Conservation (phyloP, 2,113 vertebrate genomes). For the Gambusia holbrooki region DNA sequence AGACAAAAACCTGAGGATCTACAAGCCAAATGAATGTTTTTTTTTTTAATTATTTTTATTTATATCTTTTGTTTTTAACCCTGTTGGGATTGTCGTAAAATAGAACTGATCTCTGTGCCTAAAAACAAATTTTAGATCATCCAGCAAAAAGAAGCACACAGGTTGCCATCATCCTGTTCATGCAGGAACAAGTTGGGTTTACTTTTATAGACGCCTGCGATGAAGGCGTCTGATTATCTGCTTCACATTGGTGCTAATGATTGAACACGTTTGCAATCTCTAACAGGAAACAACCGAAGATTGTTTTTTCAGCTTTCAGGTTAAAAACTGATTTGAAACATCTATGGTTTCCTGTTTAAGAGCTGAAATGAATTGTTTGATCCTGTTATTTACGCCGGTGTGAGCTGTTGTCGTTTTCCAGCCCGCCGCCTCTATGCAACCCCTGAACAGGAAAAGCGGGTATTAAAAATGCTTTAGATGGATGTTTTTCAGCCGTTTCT, state of each 20-base stretch:
- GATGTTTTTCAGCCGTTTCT: constrained; percentile 37
- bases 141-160: constrained; percentile 14
- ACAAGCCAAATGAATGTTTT: constrained; percentile 83
- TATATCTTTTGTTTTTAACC: constrained; percentile 60
- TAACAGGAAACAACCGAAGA: constrained; percentile 19
- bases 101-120: constrained; percentile 37
- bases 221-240: constrained; percentile 39
- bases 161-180: constrained; percentile 1
- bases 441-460: constrained; percentile 19
- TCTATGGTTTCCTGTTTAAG: constrained; percentile 1
- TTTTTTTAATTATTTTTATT: constrained; percentile 40
- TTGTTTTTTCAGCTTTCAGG: constrained; percentile 7
- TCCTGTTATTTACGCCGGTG: constrained; percentile 7
- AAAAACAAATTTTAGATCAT: constrained; percentile 24
- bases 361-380: constrained; percentile 1
- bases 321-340: background rate
- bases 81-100: constrained; percentile 55
- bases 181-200: constrained; percentile 24
- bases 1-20: constrained; percentile 68
- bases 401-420: constrained; percentile 10
- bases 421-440: constrained; percentile 2
- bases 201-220: constrained; percentile 15
- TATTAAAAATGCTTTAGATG: constrained; percentile 23
- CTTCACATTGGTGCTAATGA: constrained; percentile 71
- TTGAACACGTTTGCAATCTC: constrained; percentile 31